phyloP scores from a whole-genome alignment of 2,797 vertebrate species.

The Meriones psammophilus region DNA sequence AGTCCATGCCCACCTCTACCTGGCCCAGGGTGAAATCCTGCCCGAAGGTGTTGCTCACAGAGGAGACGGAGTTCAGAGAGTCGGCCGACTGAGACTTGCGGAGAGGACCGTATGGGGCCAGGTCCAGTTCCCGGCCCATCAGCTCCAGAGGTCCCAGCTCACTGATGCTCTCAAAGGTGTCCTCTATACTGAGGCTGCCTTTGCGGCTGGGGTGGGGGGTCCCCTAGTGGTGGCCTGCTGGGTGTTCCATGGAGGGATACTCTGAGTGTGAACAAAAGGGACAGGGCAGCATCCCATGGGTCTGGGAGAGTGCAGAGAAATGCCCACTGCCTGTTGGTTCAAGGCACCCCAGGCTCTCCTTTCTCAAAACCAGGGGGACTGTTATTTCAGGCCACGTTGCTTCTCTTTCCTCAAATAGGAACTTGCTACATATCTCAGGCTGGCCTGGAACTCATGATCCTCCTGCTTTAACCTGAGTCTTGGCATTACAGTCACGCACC shows the following conservation, averaged over 20 bases:
- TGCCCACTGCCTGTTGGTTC: fast-evolving
- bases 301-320: background rate
- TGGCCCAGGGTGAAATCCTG: constrained; percentile 97
- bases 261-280: constrained; percentile 86
- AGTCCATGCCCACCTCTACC: constrained; percentile 96
- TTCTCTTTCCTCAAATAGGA: background rate
- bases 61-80: constrained; percentile 97
- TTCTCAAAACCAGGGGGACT: background rate
- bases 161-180: constrained; percentile 93
- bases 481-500: background rate
- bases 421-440: background rate
- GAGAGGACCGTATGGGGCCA: constrained; percentile 90
- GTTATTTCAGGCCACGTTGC: background rate
- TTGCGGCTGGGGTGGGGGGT: constrained; percentile 89
- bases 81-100: constrained; percentile 96
- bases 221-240: constrained; percentile 72
- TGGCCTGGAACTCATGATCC: background rate
- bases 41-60: constrained; percentile 97
- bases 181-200: constrained; percentile 93
- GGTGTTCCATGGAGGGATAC: constrained; percentile 89
- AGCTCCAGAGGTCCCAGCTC: constrained; percentile 96
- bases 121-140: constrained; percentile 93
- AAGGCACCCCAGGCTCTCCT: background rate
- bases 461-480: background rate
- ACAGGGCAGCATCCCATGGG: background rate